These are phyloP conservation scores for Reticulitermes speratus DNA, from an alignment of 1,140 invertebrate genomes.

Conservation along the genomic window DNA sequence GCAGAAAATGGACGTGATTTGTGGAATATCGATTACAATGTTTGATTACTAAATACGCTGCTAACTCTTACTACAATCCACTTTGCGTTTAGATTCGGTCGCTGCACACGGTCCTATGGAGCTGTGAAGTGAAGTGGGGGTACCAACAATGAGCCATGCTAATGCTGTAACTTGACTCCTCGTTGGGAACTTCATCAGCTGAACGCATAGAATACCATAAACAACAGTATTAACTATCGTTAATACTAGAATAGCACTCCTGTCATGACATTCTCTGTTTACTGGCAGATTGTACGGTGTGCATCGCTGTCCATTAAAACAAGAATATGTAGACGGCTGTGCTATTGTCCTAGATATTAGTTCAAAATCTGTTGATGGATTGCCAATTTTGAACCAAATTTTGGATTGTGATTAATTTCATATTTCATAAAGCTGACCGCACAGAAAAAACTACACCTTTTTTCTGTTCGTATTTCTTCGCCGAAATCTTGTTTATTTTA, in stretches of 20 bases:
- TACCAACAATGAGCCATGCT: not conserved
- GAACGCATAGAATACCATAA: not conserved
- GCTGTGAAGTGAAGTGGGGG: not conserved
- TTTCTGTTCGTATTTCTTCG: too few relatives aligned
- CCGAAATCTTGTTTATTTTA: too few relatives aligned
- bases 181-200: not conserved
- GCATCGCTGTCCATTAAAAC: too few relatives aligned
- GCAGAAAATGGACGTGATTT: not conserved
- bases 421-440: too few relatives aligned
- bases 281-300: too few relatives aligned
- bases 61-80: not conserved
- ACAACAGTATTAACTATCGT: not conserved
- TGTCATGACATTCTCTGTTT: not conserved
- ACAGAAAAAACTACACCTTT: too few relatives aligned
- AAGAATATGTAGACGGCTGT: too few relatives aligned
- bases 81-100: not conserved
- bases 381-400: too few relatives aligned
- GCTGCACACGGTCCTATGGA: not conserved
- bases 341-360: too few relatives aligned
- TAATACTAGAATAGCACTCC: not conserved
- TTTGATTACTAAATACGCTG: not conserved
- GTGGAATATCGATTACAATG: not conserved
- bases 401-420: too few relatives aligned
- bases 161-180: not conserved
- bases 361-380: too few relatives aligned